These are phyloP conservation scores for Ceryle rudis DNA, from an alignment of 2,797 vertebrate genomes.

Conservation along the genomic window DNA sequence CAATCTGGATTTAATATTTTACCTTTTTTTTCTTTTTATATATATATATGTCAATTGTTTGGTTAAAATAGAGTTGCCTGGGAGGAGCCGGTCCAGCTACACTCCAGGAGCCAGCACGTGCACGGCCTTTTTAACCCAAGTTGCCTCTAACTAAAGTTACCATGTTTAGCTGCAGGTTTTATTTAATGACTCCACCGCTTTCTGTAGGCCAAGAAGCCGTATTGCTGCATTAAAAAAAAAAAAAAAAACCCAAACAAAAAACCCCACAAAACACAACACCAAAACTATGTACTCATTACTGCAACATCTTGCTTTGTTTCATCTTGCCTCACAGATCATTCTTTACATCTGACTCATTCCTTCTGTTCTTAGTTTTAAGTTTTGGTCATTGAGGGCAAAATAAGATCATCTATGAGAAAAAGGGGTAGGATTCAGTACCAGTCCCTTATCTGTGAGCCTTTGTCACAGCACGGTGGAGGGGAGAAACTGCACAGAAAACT, in stretches of 20 bases:
- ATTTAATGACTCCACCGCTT: neutral
- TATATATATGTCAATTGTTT: no score
- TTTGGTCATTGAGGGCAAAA: neutral
- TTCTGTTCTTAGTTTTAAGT: neutral
- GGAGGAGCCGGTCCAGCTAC: neutral
- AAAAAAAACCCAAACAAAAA: neutral
- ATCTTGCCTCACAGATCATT: neutral
- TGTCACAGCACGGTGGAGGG: fast-evolving
- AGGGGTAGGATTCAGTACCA: neutral
- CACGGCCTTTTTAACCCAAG: neutral
- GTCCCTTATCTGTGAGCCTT: neutral
- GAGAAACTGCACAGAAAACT: neutral
- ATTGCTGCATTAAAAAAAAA: neutral
- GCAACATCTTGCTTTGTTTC: neutral
- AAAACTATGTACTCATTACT: neutral
- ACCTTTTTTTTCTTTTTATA: no score
- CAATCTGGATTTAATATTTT: no score
- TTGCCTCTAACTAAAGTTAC: neutral
- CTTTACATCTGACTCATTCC: neutral
- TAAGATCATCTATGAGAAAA: neutral
- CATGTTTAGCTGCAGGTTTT: neutral
- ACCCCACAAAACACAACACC: neutral
- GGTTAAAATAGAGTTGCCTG: no score
- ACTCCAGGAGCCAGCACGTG: fast-evolving
- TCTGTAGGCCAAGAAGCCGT: neutral